These are phyloP conservation scores for Leucosticte australis DNA, from an alignment of 2,113 vertebrate genomes.

Conservation along the genomic window DNA sequence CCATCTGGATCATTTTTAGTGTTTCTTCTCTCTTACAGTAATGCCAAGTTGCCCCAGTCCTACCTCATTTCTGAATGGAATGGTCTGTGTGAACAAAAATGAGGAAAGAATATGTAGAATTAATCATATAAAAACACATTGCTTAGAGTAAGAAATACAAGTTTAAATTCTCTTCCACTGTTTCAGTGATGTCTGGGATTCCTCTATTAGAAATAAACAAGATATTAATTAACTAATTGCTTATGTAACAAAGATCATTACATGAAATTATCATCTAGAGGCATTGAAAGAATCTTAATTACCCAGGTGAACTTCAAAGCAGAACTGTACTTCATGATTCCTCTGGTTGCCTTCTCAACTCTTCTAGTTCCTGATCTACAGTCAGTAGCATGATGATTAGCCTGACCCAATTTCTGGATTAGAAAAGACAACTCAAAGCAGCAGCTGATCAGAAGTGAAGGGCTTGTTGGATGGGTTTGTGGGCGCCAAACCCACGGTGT, in stretches of 20 bases:
- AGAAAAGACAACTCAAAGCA: neutral
- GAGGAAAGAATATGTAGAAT: neutral
- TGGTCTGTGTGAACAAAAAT: neutral
- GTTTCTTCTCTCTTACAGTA: neutral
- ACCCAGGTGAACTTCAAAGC: slow-evolving; percentile 10
- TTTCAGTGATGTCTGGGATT: neutral
- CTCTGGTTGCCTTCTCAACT: neutral
- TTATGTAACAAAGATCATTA: slow-evolving; percentile 38
- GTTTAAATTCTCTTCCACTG: neutral
- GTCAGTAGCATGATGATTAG: neutral
- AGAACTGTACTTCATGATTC: neutral
- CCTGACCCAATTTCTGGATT: neutral
- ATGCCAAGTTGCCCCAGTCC: neutral
- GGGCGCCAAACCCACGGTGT: neutral
- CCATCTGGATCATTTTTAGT: neutral
- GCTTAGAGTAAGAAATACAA: neutral
- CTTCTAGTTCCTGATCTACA: neutral
- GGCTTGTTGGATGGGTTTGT: neutral
- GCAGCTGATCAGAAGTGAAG: neutral
- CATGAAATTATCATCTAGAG: slow-evolving; percentile 1
- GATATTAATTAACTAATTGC: slow-evolving; percentile 14
- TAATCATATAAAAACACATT: neutral
- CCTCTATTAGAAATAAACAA: slow-evolving; percentile 7
- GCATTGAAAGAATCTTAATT: neutral
- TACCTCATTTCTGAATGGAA: neutral